Evolutionary conservation across 2,888 invertebrate genomes (phyloP), one percentile per base, ranked within the genome.

Genomic region (Acheta domesticus): DNA sequence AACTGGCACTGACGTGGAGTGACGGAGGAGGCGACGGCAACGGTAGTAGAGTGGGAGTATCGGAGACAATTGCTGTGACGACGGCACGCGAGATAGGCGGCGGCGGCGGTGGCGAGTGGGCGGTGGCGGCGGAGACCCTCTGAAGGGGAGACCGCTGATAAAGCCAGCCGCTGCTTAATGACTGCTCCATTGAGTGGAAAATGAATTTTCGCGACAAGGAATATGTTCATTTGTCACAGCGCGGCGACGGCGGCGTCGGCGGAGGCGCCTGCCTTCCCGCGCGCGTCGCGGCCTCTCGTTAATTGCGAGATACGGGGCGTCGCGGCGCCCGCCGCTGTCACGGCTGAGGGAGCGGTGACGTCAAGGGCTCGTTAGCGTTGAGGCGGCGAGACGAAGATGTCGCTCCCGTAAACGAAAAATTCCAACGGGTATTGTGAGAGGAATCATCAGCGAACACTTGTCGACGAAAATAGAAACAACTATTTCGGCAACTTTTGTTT

Each of bases 161-260:
- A 62, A 62, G 62, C 62, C 62, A 62, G 62, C 62, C 62, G 62
- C 62, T 62, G n/a, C 16, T 62, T 62, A 62, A 62, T 62, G 62
- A 62, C 62, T 62, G n/a, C 62, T 14, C 62, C 62, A 62, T 62
- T 62, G 62, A 62, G 62, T 62, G 62, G 62, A 62, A 62, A 62
- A 62, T 62, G 62, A 62, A 62, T 62, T 62, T 62, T 62, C 62
- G 62, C 62, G 62, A 19, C 62, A n/a, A 62, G 62, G 62, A 62
- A 62, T 62, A 62, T 62, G 62, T 62, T 62, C 62, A 62, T 62
- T 62, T 62, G 62, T 62, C 62, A 62, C 62, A 2, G n/a, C n/a
- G 62, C 19, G 62, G 12, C 62, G 62, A 1, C 62, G 16, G 3
- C 62, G 62, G 62, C 62, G 62, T 3, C 12, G 16, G 62, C 62